Conservation (phyloP, 2,888 invertebrate genomes). For the Endotricha flammealis region DNA sequence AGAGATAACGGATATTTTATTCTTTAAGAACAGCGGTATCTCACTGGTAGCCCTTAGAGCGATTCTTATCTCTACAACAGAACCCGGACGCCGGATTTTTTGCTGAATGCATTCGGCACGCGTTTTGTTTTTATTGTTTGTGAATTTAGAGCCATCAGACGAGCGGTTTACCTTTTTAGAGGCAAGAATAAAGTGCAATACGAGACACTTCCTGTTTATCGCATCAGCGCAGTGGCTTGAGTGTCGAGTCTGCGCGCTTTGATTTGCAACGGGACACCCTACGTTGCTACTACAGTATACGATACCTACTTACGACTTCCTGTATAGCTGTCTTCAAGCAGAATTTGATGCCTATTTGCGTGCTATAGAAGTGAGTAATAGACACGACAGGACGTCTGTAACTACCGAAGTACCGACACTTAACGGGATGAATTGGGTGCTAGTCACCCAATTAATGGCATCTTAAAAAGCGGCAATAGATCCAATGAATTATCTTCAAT, state of each 20-base stretch:
- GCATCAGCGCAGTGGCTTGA: constrained; percentile 33
- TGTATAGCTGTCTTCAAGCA: constrained; percentile 15
- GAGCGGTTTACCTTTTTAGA: constrained; percentile 18
- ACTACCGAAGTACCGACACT: constrained; percentile 24
- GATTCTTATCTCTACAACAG: constrained; percentile 44
- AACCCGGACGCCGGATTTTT: constrained; percentile 41
- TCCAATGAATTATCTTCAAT: constrained; percentile 48
- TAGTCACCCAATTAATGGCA: constrained; percentile 44
- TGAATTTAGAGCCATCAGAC: constrained; percentile 3
- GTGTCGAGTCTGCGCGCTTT: too few relatives aligned
- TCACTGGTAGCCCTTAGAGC: constrained; percentile 41
- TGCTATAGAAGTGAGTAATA: constrained; percentile 18
- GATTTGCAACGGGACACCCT: constrained; percentile 56
- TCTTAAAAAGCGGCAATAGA: constrained; percentile 32
- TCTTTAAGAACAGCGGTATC: constrained; percentile 39
- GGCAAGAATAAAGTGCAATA: constrained; percentile 30
- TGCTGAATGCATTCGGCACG: constrained; percentile 44
- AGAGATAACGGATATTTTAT: constrained; percentile 39
- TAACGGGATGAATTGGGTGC: constrained; percentile 32
- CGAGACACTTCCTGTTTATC: constrained; percentile 47
- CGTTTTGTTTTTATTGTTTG: constrained; percentile 36
- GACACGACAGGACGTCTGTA: constrained; percentile 21
- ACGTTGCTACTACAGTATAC: constrained; percentile 36
- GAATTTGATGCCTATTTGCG: constrained; percentile 1
- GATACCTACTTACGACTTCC: constrained; percentile 48